Percentiles rank a stretch among this genome's conserved stretches.
Conservation (phyloP, 2,113 vertebrate genomes). For the Channa argus region DNA sequence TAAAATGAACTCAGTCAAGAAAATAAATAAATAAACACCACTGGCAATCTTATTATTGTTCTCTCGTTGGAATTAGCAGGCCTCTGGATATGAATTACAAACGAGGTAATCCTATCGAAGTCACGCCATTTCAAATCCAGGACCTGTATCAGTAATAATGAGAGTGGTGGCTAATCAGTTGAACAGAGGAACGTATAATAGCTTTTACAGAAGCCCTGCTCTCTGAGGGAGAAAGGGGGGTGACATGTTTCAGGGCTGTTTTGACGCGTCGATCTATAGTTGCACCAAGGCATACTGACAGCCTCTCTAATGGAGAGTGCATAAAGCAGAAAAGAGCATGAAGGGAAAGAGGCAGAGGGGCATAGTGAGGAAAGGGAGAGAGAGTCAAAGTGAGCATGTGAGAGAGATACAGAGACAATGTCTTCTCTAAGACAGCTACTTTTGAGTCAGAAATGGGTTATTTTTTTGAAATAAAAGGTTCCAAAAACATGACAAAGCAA, state of each 20-base stretch:
- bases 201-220: slow-evolving; percentile 64
- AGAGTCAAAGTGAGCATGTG: slow-evolving; percentile 6
- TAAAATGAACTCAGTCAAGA: slow-evolving; percentile 19
- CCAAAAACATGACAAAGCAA: slow-evolving; percentile 10
- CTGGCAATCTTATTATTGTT: slow-evolving; percentile 40
- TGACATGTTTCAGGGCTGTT: slow-evolving; percentile 71
- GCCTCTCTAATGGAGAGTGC: slow-evolving; percentile 74
- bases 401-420: slow-evolving; percentile 20
- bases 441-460: neutral
- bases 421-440: slow-evolving; percentile 1
- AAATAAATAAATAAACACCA: slow-evolving; percentile 35
- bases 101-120: slow-evolving; percentile 63
- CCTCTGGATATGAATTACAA: slow-evolving; percentile 64
- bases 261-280: slow-evolving; percentile 79
- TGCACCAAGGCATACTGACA: slow-evolving; percentile 69
- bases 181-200: slow-evolving; percentile 73
- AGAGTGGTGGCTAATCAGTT: slow-evolving; percentile 73
- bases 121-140: slow-evolving; percentile 56
- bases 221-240: slow-evolving; percentile 46
- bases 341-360: neutral
- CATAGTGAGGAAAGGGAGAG: neutral
- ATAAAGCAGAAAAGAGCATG: slow-evolving; percentile 54
- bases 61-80: slow-evolving; percentile 39
- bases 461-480: slow-evolving; percentile 2
- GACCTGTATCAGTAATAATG: slow-evolving; percentile 70